phyloP scores from a whole-genome alignment of 2,797 vertebrate genomes.

The Australoheros facetus region DNA sequence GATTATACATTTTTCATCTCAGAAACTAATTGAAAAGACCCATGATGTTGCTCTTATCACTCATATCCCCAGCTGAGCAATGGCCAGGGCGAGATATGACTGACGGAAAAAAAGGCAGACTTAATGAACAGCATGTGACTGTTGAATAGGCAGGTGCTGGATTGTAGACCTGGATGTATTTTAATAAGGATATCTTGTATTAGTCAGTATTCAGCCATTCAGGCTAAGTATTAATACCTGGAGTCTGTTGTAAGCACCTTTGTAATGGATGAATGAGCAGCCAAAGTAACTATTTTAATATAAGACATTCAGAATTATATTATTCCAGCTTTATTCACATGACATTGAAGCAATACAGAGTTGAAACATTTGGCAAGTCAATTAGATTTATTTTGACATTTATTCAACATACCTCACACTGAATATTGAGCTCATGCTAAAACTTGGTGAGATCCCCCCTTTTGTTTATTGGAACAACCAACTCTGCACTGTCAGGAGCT shows the following conservation, averaged over 20 bases:
- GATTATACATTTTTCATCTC: conserved; percentile 74
- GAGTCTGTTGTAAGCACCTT: conserved; percentile 46
- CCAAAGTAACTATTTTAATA: conserved; percentile 30
- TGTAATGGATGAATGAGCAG: conserved; percentile 57
- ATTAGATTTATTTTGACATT: background rate
- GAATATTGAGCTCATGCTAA: background rate
- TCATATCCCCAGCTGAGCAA: conserved; percentile 70
- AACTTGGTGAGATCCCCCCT: background rate
- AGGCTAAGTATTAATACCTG: conserved; percentile 62
- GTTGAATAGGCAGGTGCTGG: conserved; percentile 71
- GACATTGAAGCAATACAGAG: background rate
- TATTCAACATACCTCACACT: background rate
- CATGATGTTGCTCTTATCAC: conserved; percentile 69
- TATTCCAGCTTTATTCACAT: conserved; percentile 1
- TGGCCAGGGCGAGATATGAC: conserved; percentile 73
- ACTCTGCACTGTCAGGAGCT: background rate
- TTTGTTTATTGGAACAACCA: background rate
- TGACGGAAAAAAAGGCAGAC: conserved; percentile 67
- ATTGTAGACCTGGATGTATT: conserved; percentile 58
- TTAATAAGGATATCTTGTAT: conserved; percentile 75
- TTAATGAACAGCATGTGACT: conserved; percentile 75
- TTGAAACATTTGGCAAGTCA: background rate
- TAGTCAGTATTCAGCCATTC: conserved; percentile 64
- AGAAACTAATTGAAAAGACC: conserved; percentile 78
- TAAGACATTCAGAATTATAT: conserved; percentile 39